phyloP scores from a whole-genome alignment of 2,888 invertebrate genomes.

The Aethes cnicana region DNA sequence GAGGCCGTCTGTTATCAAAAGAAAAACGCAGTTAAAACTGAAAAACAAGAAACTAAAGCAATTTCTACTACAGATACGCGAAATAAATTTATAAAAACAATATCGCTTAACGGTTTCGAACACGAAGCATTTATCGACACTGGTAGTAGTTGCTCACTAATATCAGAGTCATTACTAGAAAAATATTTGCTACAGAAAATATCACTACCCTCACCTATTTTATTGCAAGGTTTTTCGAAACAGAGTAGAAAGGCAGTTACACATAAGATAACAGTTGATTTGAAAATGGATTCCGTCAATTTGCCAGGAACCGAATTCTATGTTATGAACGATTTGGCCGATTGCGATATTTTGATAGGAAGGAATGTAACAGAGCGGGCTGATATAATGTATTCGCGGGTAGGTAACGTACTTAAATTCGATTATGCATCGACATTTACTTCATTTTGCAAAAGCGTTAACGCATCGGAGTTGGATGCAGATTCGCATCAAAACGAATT shows the following conservation, averaged over 20 bases:
- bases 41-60: slow-evolving; percentile 9
- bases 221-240: slow-evolving; percentile 1
- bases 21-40: slow-evolving; percentile 1
- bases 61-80: background rate
- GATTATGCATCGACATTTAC: background rate
- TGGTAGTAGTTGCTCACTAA: slow-evolving; percentile 6
- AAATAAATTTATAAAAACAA: background rate
- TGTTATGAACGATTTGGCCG: background rate
- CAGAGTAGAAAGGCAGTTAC: background rate
- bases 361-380: background rate
- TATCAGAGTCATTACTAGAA: background rate
- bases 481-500: slow-evolving; percentile 2
- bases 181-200: background rate
- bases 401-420: background rate
- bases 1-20: slow-evolving; percentile 4
- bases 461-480: background rate
- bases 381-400: slow-evolving; percentile 1
- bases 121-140: slow-evolving; percentile 3
- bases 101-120: background rate
- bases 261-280: background rate
- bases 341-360: slow-evolving; percentile 1
- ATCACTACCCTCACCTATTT: background rate
- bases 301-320: background rate
- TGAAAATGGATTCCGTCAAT: background rate
- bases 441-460: background rate